Conservation (phyloP, 2,113 vertebrate genomes). For the Spermophilus dauricus region DNA sequence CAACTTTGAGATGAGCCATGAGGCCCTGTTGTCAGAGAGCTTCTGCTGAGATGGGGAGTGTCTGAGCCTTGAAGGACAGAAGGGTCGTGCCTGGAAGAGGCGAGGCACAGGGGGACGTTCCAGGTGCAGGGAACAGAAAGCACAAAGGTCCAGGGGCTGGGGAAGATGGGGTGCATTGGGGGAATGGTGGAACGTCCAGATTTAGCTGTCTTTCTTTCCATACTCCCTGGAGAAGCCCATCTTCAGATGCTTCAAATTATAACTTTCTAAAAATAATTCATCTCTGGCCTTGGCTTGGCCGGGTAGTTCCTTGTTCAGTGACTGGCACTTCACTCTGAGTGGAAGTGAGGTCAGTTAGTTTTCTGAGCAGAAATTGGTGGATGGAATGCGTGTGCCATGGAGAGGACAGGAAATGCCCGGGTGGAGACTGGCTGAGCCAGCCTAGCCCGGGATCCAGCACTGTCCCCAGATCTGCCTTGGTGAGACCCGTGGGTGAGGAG, state of each 20-base stretch:
- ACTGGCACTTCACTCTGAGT: background rate
- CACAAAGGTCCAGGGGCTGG: background rate
- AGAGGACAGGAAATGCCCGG: background rate
- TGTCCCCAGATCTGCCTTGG: background rate
- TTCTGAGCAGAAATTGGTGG: background rate
- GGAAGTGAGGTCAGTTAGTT: background rate
- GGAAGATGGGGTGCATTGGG: background rate
- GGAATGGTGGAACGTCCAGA: rapidly evolving
- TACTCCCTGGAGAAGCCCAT: background rate
- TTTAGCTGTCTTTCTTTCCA: background rate
- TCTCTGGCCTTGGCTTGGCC: background rate
- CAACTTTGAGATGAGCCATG: background rate
- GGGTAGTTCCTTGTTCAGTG: background rate
- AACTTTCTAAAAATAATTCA: background rate
- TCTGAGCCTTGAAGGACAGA: background rate
- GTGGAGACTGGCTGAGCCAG: background rate
- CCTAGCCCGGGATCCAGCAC: background rate
- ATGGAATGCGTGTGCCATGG: background rate
- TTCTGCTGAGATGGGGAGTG: background rate
- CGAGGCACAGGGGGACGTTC: background rate
- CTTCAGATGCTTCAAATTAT: background rate
- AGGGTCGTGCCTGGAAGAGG: background rate
- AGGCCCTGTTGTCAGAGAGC: background rate
- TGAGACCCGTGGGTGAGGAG: background rate
- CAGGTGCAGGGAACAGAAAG: too few relatives aligned